Base-by-base conservation (phyloP, 2,888 invertebrate species). In the Apodemia duryi region DNA sequence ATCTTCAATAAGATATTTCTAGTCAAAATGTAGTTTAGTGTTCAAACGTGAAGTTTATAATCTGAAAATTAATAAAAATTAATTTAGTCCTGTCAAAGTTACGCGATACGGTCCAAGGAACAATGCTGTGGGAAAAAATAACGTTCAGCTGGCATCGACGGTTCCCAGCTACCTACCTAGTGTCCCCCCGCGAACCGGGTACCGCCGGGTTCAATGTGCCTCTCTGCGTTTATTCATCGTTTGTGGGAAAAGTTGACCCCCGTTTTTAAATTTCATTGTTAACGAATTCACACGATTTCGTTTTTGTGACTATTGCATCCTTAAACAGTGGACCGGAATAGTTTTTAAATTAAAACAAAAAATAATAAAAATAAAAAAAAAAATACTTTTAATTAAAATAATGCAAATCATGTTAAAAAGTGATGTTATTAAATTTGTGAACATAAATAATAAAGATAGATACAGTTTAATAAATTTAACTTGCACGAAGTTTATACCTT, bases 121-220 rank as follows among this genome's bases (percentile, higher is more conserved):
- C 91, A 91, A 91, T 91, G 91, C 91, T 92, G 92, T 92, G 92
- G 92, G 92, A 92, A 92, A 92, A 92, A 92, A 90, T 92, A 92
- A 92, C 92, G 92, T 92, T 88, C 92, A 91, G 91, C 91, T 90
- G 91, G 88, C 89, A 88, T 88, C 88, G 88, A 79, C 88, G 90
- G 90, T 90, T 90, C 89, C 88, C 90, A 88, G 89, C 89, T 88
- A 89, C 87, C 90, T 81, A 80, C 77, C 84, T 82, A 46, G 81
- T 87, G 80, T 87, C 85, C 87, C 88, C 89, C 88, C 90, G 83
- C 86, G 80, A 76, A 81, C 82, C 84, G 84, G 86, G 88, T 88
- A 84, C 89, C 86, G 91, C 89, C 86, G 91, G 89, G 91, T 91
- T 91, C 91, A 91, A 86, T 89, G 91, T 86, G 91, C 91, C 89